Evolutionary conservation across 2,113 vertebrate genomes (phyloP), one percentile per base, ranked within the genome.

Genomic region (Amblyopsis rosae): DNA sequence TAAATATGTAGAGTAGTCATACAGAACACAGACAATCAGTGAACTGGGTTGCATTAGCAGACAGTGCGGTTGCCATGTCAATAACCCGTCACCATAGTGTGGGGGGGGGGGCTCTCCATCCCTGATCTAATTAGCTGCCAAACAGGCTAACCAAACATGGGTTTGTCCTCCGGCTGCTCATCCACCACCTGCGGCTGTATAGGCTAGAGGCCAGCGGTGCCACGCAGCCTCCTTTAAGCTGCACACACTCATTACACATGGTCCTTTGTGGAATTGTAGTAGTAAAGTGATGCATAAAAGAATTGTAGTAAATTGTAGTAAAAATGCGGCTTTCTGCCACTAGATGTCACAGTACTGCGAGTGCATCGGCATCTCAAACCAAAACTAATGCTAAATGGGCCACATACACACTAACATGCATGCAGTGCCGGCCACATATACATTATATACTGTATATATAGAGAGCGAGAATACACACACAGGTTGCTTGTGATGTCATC

Each of bases 191-290:
- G 73, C 74, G 76, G 80, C 86, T 51, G 19, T 74, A 74, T 41
- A 10, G 57, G 77, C 80, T 60, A 79, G 76, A 87, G 87, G 83
- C 81, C 83, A 81, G 62, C 2, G 69, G 67, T 82, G 84, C 82
- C 84, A 77, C 59, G 62, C 77, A 62, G 69, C 81, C 77, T 85
- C 71, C 81, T 26, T 26, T 89, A 84, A 88, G 90, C 88, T 85
- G 86, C 88, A 80, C 87, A 72, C 80, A 90, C 74, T 87, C 85
- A 91, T 91, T 90, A 84, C 76, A 81, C 77, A 79, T 82, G 81
- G 89, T 89, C 86, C 85, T 26, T 26, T 26, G 19, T 26, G 19
- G 19, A 26, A 26, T 26, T 26, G 19, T 26, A 26, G 19, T 26
- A 26, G 19, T 26, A 26, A 26, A 26, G 19, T 26, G 19, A 26